A percentile compares a stretch with the other conserved stretches of the same genome.
These are phyloP conservation scores for Girardinus metallicus DNA, from an alignment of 2,797 vertebrate genomes.

Conservation along the genomic window DNA sequence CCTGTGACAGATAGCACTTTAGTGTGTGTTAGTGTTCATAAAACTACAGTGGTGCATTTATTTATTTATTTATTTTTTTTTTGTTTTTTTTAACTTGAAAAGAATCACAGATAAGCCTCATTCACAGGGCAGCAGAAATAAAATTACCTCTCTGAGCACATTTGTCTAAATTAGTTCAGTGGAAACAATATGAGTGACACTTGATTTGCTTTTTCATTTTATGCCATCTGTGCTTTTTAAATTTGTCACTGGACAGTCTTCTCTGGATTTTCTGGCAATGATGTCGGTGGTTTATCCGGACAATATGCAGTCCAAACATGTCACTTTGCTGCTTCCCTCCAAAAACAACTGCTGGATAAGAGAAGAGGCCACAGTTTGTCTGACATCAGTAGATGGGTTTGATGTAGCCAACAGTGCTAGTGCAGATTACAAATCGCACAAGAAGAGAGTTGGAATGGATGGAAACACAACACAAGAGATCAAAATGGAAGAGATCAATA, in stretches of 20 bases:
- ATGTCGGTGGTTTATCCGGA: slow-evolving; percentile 19
- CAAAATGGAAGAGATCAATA: slow-evolving; percentile 24
- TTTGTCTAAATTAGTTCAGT: slow-evolving; percentile 11
- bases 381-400: slow-evolving; percentile 24
- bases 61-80: slow-evolving; percentile 25
- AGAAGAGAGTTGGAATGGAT: slow-evolving; percentile 16
- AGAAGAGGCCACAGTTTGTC: slow-evolving; percentile 28
- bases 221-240: background rate
- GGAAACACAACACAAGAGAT: slow-evolving; percentile 23
- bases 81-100: slow-evolving; percentile 15
- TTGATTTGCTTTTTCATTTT: background rate
- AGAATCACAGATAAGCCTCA: slow-evolving; percentile 16
- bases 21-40: slow-evolving; percentile 19
- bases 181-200: background rate
- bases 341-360: slow-evolving; percentile 23
- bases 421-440: slow-evolving; percentile 12
- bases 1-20: slow-evolving; percentile 12
- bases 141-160: background rate
- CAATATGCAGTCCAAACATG: slow-evolving; percentile 20
- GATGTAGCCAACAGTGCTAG: slow-evolving; percentile 34
- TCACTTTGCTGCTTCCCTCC: slow-evolving; percentile 21
- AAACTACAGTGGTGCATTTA: slow-evolving; percentile 17
- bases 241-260: background rate
- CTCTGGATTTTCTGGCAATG: slow-evolving; percentile 19
- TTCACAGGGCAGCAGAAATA: slow-evolving; percentile 3